phyloP scores from a whole-genome alignment of 2,888 invertebrate species.

The Chrysotoxum bicinctum region DNA sequence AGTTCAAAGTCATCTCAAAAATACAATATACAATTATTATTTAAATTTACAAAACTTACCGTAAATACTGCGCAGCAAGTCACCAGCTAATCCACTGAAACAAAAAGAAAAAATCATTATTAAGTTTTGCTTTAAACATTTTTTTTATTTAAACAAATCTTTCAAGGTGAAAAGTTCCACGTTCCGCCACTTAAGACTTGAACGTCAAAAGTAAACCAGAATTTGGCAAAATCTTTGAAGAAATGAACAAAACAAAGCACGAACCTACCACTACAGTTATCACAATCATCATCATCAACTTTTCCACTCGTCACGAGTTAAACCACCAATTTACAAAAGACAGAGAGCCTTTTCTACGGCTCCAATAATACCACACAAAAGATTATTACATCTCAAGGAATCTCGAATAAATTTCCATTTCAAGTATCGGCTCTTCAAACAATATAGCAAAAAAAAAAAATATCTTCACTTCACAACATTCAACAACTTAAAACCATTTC shows the following conservation, averaged over 20 bases:
- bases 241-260: not conserved
- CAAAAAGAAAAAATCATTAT: not conserved
- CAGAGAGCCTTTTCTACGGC: slow-evolving; percentile 7
- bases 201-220: not conserved
- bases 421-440: slow-evolving; percentile 43
- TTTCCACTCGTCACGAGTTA: slow-evolving; percentile 32
- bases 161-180: not conserved
- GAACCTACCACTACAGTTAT: not conserved
- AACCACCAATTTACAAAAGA: slow-evolving; percentile 41
- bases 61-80: not conserved
- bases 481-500: slow-evolving; percentile 48
- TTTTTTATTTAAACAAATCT: not conserved
- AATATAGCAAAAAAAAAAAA: not conserved
- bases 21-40: too few species aligned
- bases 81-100: slow-evolving; percentile 32
- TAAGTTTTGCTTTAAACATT: not conserved
- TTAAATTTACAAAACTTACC: slow-evolving; percentile 6
- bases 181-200: not conserved
- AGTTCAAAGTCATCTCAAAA: too few species aligned
- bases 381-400: slow-evolving; percentile 59
- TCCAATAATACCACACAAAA: slow-evolving; percentile 27
- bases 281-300: slow-evolving; percentile 19
- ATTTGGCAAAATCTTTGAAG: not conserved
- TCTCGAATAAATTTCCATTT: slow-evolving; percentile 64
- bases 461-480: slow-evolving; percentile 47